A percentile compares a stretch with the other conserved stretches of the same genome.
These are phyloP conservation scores for Gonatopus flavifemur DNA, from an alignment of 1,140 invertebrate species.

Conservation along the genomic window DNA sequence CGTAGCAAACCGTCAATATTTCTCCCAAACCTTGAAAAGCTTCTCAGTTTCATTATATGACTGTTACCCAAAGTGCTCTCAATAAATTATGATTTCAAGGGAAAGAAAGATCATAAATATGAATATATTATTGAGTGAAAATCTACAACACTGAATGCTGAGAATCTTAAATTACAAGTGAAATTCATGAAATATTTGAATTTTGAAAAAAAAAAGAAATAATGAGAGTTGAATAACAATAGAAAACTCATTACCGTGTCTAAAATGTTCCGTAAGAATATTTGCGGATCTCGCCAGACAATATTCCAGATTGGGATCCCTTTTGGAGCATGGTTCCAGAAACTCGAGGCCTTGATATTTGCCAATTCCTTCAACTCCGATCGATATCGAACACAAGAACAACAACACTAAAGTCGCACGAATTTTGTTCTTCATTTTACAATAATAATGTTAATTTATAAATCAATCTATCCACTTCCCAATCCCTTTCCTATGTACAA, in stretches of 20 bases:
- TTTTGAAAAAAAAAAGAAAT: not conserved
- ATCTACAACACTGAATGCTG: too few relatives aligned
- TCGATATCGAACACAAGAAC: slow-evolving; percentile 22
- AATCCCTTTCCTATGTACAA: not conserved
- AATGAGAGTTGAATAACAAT: not conserved
- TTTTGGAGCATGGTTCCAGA: slow-evolving; percentile 68
- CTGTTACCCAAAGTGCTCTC: too few relatives aligned
- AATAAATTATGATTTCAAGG: too few relatives aligned
- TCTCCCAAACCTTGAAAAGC: too few relatives aligned
- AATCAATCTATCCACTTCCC: not conserved
- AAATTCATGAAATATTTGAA: too few relatives aligned
- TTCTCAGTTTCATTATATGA: too few relatives aligned
- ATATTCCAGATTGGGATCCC: slow-evolving; percentile 69
- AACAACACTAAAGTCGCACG: slow-evolving; percentile 11
- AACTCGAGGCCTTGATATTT: slow-evolving; percentile 56
- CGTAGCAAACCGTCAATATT: too few relatives aligned
- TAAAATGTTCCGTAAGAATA: slow-evolving; percentile 67
- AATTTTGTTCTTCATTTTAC: not conserved
- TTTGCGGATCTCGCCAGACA: slow-evolving; percentile 74
- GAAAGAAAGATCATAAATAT: too few relatives aligned
- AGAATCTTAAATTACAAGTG: too few relatives aligned
- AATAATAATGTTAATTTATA: not conserved
- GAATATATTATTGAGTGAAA: too few relatives aligned
- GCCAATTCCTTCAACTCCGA: slow-evolving; percentile 31
- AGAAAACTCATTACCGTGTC: slow-evolving; percentile 50